Evolutionary conservation across 2,888 invertebrate species (phyloP), one percentile per base, ranked within the genome.

Genomic region (Nymphalis polychloros): DNA sequence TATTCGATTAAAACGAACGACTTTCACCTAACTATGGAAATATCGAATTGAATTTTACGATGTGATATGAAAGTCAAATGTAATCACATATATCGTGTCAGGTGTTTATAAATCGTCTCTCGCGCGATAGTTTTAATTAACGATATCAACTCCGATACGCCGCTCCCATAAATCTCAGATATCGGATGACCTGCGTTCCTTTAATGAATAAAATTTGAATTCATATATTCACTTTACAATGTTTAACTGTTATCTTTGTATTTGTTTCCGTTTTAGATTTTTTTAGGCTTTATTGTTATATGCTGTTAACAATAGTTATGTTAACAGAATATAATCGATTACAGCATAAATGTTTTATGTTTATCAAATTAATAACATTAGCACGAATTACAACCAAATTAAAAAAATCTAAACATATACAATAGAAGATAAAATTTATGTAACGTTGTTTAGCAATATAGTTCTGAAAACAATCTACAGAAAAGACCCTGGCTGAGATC

Each of bases 81-180:
- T 46, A 57, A 61, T 57, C 48, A 64, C 64, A 61, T 60, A 68
- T 57, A 49, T 67, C 66, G 59, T 57, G 61, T 57, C 61, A 64
- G 57, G 61, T 64, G 65, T 66, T 63, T 69, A 67, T 71, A 59
- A 69, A 71, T 71, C 52, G 55, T 67, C 31, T 63, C 59, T 17
- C 19, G 57, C 19, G 57, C 64, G 69, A 69, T 69, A 72, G 72
- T 67, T 69, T 72, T 69, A 72, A 72, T 72, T 69, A 72, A 72
- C 55, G 62, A 53, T 69, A 69, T 69, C 69, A 64, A 64, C 64
- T 63, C 20, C 27, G 72, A 69, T 69, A 65, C 49, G 46, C 59
- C 59, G 62, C 61, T 35, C 61, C 63, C 63, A 69, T 72, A 72
- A 72, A 72, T 72, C 72, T 69, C 62, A 53, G 64, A 63, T 69